Evolutionary conservation across 2,888 invertebrate genomes (phyloP).

Genomic region (Rhamphomyia laevipes): DNA sequence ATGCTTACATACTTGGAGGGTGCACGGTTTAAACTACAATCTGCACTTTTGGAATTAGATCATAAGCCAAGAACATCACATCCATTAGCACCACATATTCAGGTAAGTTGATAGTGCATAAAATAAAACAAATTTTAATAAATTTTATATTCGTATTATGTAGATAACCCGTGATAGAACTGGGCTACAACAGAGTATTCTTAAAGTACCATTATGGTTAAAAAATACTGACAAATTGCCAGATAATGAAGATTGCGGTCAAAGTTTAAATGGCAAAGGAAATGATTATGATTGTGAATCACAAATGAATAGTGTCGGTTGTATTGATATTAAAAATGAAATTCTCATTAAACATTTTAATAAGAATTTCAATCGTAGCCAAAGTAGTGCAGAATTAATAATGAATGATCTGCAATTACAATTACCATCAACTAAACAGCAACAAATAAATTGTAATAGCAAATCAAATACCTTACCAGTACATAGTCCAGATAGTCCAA

Average conservation of each 20-base stretch:
- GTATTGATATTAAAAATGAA: conserved; percentile 29
- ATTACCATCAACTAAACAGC: background rate
- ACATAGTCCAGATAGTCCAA: conserved; percentile 21
- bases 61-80: conserved; percentile 64
- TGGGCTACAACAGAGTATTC: conserved; percentile 72
- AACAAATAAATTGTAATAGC: conserved; percentile 1
- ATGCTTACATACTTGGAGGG: conserved; percentile 89
- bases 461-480: conserved; percentile 15
- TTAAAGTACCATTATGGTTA: conserved; percentile 53
- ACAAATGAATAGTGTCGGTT: conserved; percentile 19
- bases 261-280: conserved; percentile 5
- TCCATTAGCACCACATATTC: conserved; percentile 75
- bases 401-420: conserved; percentile 15
- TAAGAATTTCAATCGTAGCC: conserved; percentile 29
- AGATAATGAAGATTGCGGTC: conserved; percentile 10
- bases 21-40: conserved; percentile 75
- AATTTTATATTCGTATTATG: background rate
- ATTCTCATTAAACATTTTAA: conserved; percentile 20
- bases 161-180: conserved; percentile 74
- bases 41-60: conserved; percentile 70
- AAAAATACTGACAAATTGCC: conserved; percentile 32
- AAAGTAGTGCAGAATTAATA: conserved; percentile 34
- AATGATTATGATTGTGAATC: conserved; percentile 16
- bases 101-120: conserved; percentile 30
- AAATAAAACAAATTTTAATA: background rate